Base-by-base conservation (phyloP, 2,888 invertebrate genomes). In the Tanytarsus gracilentus region DNA sequence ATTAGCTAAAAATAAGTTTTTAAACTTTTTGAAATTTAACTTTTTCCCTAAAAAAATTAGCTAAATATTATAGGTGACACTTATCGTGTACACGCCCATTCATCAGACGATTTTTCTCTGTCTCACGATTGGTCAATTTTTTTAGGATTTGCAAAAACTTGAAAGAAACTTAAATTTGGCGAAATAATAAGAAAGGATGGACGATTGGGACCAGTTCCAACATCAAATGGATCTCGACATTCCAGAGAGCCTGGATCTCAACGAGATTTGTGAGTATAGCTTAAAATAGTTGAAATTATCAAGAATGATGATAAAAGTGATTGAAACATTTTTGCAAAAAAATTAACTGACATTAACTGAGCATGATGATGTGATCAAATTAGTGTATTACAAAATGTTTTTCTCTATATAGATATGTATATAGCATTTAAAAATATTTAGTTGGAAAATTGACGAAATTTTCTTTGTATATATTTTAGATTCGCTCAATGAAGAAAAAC, bases 161-260 rank as follows among this genome's bases (percentile, higher is more conserved):
- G n/a, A 53, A 53, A 30, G 18, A 23, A 23, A 27, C 21, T 30
- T 33, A 53, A 53, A 40, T 55, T 26, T 36, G 50, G 1, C 16
- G 21, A 52, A 52, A 9, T 18, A 27, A 40, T 26, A 9, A 25
- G 8, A 39, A 39, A 40, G 6, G 26, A 55, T 55, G 55, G 55
- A 58, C 30, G 58, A 58, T 14, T 58, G 58, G 58, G 58, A 58
- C 7, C 29, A 58, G 9, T 58, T 58, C 30, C 55, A 55, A 21
- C 58, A 58, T 5, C 58, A 58, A 29, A 58, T 58, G 58, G 58
- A 58, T 48, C 14, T 58, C n/a, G 58, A 58, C 29, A 58, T 58
- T 21, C 58, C 58, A 44, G 58, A 58, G 14, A 58, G 33, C 48
- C 14, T 58, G 1, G 48, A 58, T 26, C 58, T 48, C 23, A 48